A percentile compares a stretch with the other conserved stretches of the same genome.
Evolutionary conservation across 2,113 vertebrate genomes (phyloP).

Genomic region (Carlito syrichta): DNA sequence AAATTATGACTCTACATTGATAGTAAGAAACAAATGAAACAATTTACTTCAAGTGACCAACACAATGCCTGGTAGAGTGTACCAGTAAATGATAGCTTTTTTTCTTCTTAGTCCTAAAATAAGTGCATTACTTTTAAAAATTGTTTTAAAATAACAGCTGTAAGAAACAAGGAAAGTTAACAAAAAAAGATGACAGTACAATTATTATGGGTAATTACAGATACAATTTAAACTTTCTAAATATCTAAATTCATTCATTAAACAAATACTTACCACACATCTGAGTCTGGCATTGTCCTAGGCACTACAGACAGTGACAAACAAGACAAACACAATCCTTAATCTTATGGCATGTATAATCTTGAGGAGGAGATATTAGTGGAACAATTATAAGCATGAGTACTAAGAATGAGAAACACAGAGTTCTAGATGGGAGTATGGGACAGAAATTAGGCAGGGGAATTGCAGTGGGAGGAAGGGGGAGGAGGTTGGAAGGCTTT

Average conservation of each 20-base stretch:
- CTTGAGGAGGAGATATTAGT: not conserved
- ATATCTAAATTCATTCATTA: not conserved
- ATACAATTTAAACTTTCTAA: conserved; percentile 15
- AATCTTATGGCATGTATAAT: not conserved
- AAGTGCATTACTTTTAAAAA: not conserved
- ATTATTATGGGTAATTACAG: not conserved
- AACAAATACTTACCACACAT: not conserved
- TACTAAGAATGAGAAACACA: not conserved
- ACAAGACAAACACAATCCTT: not conserved
- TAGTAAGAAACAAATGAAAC: conserved; percentile 21
- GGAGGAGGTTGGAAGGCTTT: not conserved
- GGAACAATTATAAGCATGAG: not conserved
- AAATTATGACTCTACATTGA: not conserved
- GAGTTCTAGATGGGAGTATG: not conserved
- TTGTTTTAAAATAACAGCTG: not conserved
- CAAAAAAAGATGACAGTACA: not conserved
- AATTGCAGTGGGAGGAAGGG: not conserved
- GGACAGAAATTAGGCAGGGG: not conserved
- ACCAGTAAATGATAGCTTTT: not conserved
- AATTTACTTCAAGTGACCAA: not conserved
- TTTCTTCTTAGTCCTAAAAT: not conserved
- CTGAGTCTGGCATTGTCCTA: not conserved
- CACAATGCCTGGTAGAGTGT: not conserved
- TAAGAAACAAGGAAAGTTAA: not conserved
- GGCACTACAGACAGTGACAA: not conserved